A percentile compares a stretch with the other conserved stretches of the same genome.
Evolutionary conservation across 2,888 invertebrate species (phyloP).

Genomic region (Pharmacophagus antenor): DNA sequence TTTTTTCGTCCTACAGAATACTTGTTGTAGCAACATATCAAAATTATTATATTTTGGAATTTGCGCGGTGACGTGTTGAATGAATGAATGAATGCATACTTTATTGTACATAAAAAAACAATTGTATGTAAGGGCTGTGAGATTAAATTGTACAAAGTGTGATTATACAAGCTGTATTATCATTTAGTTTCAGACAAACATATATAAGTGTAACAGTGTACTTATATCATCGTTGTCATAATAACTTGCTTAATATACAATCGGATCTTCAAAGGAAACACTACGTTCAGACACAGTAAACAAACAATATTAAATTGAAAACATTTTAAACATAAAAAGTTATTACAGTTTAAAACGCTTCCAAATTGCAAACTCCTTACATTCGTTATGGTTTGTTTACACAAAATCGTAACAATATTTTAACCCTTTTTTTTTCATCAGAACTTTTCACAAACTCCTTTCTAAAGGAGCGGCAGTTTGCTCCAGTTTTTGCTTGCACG

Average conservation of each 20-base stretch:
- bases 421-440: slow-evolving; percentile 49
- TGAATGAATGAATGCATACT: no score
- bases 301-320: neutral
- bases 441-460: slow-evolving; percentile 17
- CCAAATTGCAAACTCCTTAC: slow-evolving; percentile 33
- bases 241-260: neutral
- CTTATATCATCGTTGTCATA: no score
- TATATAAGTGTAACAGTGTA: no score
- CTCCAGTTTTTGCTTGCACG: slow-evolving; percentile 56
- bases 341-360: neutral
- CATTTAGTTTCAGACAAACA: no score
- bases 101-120: no score
- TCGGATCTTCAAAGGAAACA: neutral
- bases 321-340: slow-evolving; percentile 1
- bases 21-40: no score
- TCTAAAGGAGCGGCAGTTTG: slow-evolving; percentile 46
- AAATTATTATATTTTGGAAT: no score
- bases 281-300: neutral
- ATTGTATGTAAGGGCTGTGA: no score
- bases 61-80: no score
- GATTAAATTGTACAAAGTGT: no score
- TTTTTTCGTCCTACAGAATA: no score
- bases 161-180: no score
- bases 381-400: slow-evolving; percentile 38
- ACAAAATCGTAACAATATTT: slow-evolving; percentile 46